Evolutionary conservation across 1,140 invertebrate genomes (phyloP).

Genomic region (Ditylenchus dipsaci): DNA sequence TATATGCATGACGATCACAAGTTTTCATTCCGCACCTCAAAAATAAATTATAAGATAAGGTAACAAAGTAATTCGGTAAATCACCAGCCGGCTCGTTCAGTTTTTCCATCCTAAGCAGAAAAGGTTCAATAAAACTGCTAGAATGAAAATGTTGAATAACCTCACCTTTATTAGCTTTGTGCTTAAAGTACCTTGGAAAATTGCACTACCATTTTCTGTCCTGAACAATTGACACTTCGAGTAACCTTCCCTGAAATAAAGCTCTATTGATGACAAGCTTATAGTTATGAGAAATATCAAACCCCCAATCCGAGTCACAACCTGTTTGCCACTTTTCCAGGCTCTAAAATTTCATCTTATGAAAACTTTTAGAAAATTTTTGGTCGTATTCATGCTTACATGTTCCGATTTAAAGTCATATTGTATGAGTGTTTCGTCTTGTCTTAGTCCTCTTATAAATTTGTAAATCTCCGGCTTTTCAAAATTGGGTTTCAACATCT

Average conservation of each 20-base stretch:
- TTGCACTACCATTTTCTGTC: slow-evolving; percentile 31
- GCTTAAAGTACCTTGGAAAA: slow-evolving; percentile 31
- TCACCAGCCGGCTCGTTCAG: slow-evolving; percentile 37
- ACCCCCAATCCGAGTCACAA: slow-evolving; percentile 43
- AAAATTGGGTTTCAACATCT: not conserved
- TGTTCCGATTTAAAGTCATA: slow-evolving; percentile 40
- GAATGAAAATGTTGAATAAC: not conserved
- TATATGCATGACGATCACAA: slow-evolving; percentile 24
- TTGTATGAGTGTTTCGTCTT: slow-evolving; percentile 26
- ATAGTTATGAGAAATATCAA: no score
- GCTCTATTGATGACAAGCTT: no score
- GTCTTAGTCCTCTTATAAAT: not conserved
- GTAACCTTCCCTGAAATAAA: slow-evolving; percentile 30
- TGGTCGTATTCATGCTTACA: not conserved
- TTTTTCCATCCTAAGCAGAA: slow-evolving; percentile 35
- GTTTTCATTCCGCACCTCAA: not conserved
- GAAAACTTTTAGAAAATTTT: slow-evolving; percentile 9
- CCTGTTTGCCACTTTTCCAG: slow-evolving; percentile 31
- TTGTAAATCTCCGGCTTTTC: not conserved
- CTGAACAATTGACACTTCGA: slow-evolving; percentile 28
- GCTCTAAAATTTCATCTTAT: slow-evolving; percentile 15
- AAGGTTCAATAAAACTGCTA: not conserved
- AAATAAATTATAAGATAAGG: no score
- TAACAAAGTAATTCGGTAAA: slow-evolving; percentile 27
- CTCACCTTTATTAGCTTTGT: slow-evolving; percentile 23